phyloP scores from a whole-genome alignment of 1,140 invertebrate genomes.

The Drosophila equinoxialis region DNA sequence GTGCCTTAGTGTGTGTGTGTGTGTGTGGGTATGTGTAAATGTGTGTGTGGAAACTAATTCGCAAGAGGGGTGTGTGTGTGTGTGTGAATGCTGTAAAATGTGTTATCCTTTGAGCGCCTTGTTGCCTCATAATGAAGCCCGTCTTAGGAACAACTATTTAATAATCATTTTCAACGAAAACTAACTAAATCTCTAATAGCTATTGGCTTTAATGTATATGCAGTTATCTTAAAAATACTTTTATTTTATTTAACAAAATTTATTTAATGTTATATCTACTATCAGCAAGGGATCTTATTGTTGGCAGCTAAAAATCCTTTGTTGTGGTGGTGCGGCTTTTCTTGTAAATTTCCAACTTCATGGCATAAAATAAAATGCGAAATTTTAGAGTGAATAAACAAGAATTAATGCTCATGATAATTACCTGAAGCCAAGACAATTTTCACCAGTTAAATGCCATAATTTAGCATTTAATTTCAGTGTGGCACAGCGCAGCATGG shows the following conservation, averaged over 20 bases:
- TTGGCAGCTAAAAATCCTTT: not conserved
- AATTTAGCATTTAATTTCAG: conserved; percentile 71
- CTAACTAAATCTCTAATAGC: conserved; percentile 45
- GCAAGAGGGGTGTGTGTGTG: conserved; percentile 7
- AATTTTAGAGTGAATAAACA: conserved; percentile 79
- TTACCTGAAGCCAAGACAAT: conserved; percentile 70
- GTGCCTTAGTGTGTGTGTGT: conserved; percentile 49
- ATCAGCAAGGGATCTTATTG: not conserved
- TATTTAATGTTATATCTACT: too few species aligned
- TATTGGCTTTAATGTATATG: conserved; percentile 23
- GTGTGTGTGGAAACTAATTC: conserved; percentile 11
- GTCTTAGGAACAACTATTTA: conserved; percentile 54
- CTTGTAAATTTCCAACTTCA: conserved; percentile 58
- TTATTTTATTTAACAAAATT: too few species aligned
- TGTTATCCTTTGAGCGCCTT: conserved; percentile 68
- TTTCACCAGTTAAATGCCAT: conserved; percentile 69
- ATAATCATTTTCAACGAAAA: conserved; percentile 54
- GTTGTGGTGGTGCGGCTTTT: conserved; percentile 26
- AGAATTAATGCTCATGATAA: conserved; percentile 77
- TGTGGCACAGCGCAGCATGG: conserved; percentile 27
- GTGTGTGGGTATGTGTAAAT: not conserved
- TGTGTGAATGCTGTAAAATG: conserved; percentile 36
- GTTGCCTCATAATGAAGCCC: conserved; percentile 38
- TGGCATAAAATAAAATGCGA: conserved; percentile 66
- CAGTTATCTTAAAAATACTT: too few species aligned